Evolutionary conservation across 2,888 invertebrate genomes (phyloP).

Genomic region (Lypha dubia): DNA sequence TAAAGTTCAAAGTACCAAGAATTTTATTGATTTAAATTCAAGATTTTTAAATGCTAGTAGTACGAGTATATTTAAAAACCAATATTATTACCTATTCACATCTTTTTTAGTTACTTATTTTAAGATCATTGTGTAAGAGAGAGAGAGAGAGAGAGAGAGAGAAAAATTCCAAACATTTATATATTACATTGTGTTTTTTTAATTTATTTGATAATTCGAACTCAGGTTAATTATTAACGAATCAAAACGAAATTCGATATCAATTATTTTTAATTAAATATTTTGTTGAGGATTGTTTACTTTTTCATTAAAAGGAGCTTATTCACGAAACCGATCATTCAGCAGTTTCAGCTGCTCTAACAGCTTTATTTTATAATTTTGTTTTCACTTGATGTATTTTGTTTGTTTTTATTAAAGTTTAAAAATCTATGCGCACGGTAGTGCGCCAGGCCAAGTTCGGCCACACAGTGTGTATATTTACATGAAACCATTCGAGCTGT

Average conservation of each 20-base stretch:
- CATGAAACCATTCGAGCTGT: too few species aligned
- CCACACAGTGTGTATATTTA: too few species aligned
- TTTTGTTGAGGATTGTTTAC: background rate
- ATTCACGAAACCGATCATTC: too few species aligned
- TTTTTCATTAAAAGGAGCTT: too few species aligned
- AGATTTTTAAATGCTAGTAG: slow-evolving; percentile 26
- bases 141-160: too few species aligned
- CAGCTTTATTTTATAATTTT: too few species aligned
- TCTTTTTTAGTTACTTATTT: slow-evolving; percentile 60
- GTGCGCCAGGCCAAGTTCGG: too few species aligned
- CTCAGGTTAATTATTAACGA: slow-evolving; percentile 64
- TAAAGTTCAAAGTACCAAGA: slow-evolving; percentile 58
- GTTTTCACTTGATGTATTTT: too few species aligned
- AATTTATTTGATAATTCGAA: slow-evolving; percentile 50
- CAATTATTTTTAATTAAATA: background rate
- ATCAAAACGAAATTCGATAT: slow-evolving; percentile 39
- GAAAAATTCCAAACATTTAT: slow-evolving; percentile 45
- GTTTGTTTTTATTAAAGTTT: too few species aligned
- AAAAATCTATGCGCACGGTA: too few species aligned
- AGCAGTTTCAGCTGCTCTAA: too few species aligned
- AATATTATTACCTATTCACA: slow-evolving; percentile 35
- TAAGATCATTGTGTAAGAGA: slow-evolving; percentile 57
- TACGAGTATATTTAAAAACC: slow-evolving; percentile 29
- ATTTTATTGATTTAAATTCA: slow-evolving; percentile 44
- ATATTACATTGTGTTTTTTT: slow-evolving; percentile 30